phyloP scores from a whole-genome alignment of 1,140 invertebrate species.

The Orussus abietinus region DNA sequence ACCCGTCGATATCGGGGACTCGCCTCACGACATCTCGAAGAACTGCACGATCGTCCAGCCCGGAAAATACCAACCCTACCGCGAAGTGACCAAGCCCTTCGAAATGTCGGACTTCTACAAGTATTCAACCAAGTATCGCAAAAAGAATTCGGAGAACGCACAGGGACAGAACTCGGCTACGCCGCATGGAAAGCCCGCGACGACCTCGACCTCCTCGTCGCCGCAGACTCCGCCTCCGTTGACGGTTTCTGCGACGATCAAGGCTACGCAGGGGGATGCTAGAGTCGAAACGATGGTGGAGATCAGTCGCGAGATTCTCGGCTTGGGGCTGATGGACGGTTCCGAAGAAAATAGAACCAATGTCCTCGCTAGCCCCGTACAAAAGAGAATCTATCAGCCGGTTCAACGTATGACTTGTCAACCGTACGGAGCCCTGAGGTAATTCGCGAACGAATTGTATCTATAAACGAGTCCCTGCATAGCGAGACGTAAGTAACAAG shows the following conservation, averaged over 20 bases:
- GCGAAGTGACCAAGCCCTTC: conserved; percentile 92
- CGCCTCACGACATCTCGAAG: conserved; percentile 69
- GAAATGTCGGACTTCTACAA: conserved; percentile 98
- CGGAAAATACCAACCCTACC: conserved; percentile 85
- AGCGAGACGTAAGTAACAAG: no score
- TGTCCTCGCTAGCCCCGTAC: conserved; percentile 34
- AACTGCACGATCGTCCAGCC: conserved; percentile 81
- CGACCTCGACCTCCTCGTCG: no score
- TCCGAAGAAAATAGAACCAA: no score
- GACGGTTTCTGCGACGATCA: no score
- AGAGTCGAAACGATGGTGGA: conserved; percentile 16
- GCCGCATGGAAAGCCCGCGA: no score
- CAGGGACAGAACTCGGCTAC: conserved; percentile 1
- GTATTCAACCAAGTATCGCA: conserved; percentile 89
- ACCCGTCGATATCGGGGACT: conserved; percentile 37
- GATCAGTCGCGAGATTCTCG: conserved; percentile 3
- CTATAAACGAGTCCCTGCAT: no score
- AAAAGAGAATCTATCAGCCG: conserved; percentile 53
- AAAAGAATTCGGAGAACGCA: conserved; percentile 47
- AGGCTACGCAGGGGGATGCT: no score
- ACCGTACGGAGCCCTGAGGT: conserved; percentile 32
- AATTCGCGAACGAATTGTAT: no score
- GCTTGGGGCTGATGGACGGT: no score
- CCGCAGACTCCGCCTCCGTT: no score
- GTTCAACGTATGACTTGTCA: conserved; percentile 52